Conservation (phyloP, 30 jellyfish, hydroid and myxozoan species). For the Turritopsis dohrnii region DNA sequence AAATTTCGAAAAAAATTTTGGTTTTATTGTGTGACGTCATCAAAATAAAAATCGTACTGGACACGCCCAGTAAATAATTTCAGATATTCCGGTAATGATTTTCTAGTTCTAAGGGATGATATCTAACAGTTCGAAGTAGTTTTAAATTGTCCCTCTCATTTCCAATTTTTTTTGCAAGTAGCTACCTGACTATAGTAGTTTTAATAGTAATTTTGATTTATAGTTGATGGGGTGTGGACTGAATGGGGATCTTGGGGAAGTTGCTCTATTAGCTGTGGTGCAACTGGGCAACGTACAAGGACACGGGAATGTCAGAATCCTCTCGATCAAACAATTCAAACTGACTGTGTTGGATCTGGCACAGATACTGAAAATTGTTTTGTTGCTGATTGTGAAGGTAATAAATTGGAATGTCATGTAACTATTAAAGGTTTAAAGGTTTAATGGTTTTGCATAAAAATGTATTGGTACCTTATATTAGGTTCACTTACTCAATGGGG, state of each 20-base stretch:
- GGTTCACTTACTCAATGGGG: neutral
- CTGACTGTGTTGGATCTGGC: constrained; percentile 25
- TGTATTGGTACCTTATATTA: neutral
- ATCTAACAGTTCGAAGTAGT: neutral
- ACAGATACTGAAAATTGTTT: neutral
- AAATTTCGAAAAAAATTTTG: too few species aligned
- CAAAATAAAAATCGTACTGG: too few species aligned
- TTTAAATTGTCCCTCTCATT: neutral
- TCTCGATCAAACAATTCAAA: neutral
- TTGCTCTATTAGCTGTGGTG: constrained; percentile 19
- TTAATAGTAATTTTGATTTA: neutral
- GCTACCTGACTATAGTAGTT: neutral
- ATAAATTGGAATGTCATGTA: too few species aligned
- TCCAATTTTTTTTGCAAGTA: too few species aligned
- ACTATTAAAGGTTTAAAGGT: too few species aligned
- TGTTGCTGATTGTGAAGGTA: constrained; percentile 3
- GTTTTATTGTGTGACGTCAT: too few species aligned
- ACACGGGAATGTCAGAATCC: constrained; percentile 6
- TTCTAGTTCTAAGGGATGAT: too few species aligned
- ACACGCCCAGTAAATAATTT: too few species aligned
- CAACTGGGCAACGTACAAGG: neutral
- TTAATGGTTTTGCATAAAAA: too few species aligned
- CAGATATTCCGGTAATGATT: too few species aligned
- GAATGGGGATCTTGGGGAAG: constrained; percentile 1
- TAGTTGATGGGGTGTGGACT: constrained; percentile 12